These are phyloP conservation scores for Hydrotaea cyrtoneurina DNA, from an alignment of 2,888 invertebrate species.

Conservation along the genomic window DNA sequence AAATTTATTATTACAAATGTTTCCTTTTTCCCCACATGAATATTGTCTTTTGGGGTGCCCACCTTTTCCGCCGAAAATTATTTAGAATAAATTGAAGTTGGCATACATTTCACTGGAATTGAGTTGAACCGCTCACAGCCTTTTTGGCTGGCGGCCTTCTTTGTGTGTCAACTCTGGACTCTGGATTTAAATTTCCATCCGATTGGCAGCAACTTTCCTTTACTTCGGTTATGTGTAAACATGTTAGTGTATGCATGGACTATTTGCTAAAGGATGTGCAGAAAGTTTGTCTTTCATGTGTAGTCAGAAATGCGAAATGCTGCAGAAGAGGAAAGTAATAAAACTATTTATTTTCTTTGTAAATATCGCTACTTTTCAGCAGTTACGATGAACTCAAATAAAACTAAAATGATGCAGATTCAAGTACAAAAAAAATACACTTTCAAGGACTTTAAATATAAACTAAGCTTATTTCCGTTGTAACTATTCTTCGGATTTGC, in stretches of 20 bases:
- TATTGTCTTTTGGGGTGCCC: too few relatives aligned
- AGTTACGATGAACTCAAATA: constrained; percentile 42
- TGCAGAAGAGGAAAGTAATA: constrained; percentile 46
- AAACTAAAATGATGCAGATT: constrained; percentile 66
- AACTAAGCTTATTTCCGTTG: constrained; percentile 68
- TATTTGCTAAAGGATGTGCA: constrained; percentile 72
- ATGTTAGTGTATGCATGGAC: background rate
- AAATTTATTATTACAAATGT: too few relatives aligned
- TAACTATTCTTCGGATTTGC: background rate
- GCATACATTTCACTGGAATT: too few relatives aligned
- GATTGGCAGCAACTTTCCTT: background rate
- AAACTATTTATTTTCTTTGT: constrained; percentile 54
- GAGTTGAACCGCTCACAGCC: too few relatives aligned
- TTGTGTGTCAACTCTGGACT: background rate
- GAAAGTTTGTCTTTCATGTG: constrained; percentile 57
- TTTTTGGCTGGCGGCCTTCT: background rate
- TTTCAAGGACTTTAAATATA: constrained; percentile 74
- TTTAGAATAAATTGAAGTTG: too few relatives aligned
- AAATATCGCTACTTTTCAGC: constrained; percentile 36
- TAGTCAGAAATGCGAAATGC: background rate
- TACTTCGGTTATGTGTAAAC: background rate
- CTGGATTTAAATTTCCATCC: background rate
- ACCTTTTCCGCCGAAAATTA: too few relatives aligned
- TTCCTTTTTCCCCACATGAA: too few relatives aligned
- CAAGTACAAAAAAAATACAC: constrained; percentile 62